These are phyloP conservation scores for Tachyglossus aculeatus DNA, from an alignment of 2,797 vertebrate species.

Conservation along the genomic window DNA sequence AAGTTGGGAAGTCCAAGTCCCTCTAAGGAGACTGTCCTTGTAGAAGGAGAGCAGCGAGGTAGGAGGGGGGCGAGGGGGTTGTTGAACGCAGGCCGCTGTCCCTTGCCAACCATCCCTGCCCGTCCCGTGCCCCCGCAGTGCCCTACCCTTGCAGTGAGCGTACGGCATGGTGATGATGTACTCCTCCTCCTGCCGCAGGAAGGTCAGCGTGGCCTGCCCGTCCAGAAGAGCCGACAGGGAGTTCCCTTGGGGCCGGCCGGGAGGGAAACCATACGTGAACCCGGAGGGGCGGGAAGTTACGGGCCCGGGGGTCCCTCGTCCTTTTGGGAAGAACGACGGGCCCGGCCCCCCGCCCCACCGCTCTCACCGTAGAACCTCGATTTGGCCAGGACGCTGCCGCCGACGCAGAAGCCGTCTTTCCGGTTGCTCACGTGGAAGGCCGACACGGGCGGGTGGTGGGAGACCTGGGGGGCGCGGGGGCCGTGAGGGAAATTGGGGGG, in stretches of 20 bases:
- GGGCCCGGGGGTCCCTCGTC: background rate
- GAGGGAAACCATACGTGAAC: background rate
- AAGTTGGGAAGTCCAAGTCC: too few relatives aligned
- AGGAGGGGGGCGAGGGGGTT: too few relatives aligned
- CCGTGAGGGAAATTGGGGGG: background rate
- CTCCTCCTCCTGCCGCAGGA: slow-evolving; percentile 87
- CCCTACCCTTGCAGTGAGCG: slow-evolving; percentile 93
- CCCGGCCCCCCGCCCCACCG: too few relatives aligned
- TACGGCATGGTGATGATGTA: slow-evolving; percentile 98
- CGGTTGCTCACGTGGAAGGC: slow-evolving; percentile 95
- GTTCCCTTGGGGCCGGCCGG: slow-evolving; percentile 80
- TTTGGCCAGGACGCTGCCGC: slow-evolving; percentile 91
- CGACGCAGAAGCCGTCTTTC: slow-evolving; percentile 93
- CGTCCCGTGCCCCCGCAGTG: too few relatives aligned
- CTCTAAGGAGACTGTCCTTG: too few relatives aligned
- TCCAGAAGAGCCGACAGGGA: slow-evolving; percentile 94
- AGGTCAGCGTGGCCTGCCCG: slow-evolving; percentile 88
- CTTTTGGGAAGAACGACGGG: too few relatives aligned
- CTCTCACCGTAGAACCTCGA: slow-evolving; percentile 95
- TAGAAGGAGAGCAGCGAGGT: too few relatives aligned
- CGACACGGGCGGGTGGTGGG: slow-evolving; percentile 94
- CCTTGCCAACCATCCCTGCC: too few relatives aligned
- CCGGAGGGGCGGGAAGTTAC: background rate
- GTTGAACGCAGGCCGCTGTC: too few relatives aligned
- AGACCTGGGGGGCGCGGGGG: slow-evolving; percentile 79